phyloP scores from a whole-genome alignment of 2,888 invertebrate genomes.

The Bombyx huttoni region DNA sequence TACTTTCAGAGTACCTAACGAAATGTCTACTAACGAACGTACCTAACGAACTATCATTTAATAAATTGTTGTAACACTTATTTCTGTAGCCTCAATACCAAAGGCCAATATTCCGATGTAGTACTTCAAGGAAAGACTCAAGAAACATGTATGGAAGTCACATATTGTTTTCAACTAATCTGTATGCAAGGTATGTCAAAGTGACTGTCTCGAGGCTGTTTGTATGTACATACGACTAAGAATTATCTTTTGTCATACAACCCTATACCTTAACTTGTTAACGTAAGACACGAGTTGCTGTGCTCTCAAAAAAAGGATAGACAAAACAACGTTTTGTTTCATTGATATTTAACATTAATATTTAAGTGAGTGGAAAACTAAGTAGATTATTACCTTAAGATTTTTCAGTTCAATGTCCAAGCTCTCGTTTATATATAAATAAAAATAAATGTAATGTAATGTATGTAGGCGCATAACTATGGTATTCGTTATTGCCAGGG shows the following conservation, averaged over 20 bases:
- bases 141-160: conserved; percentile 19
- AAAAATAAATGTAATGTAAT: too few relatives aligned
- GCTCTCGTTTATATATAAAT: too few relatives aligned
- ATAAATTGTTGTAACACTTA: neutral
- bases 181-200: conserved; percentile 30
- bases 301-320: neutral
- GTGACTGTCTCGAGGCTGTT: conserved; percentile 17
- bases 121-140: conserved; percentile 19
- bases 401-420: too few relatives aligned
- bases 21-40: too few relatives aligned
- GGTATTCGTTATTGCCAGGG: too few relatives aligned
- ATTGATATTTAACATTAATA: neutral
- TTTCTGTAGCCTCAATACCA: neutral
- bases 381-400: neutral
- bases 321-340: neutral
- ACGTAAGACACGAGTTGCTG: neutral
- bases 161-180: conserved; percentile 29
- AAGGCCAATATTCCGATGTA: neutral
- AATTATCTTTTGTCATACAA: conserved; percentile 2
- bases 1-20: too few relatives aligned
- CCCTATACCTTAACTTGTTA: conserved; percentile 1
- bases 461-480: too few relatives aligned
- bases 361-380: neutral
- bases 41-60: too few relatives aligned
- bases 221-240: conserved; percentile 1